Base-by-base conservation (phyloP, 1,140 invertebrate species). In the Drosophila santomea region DNA sequence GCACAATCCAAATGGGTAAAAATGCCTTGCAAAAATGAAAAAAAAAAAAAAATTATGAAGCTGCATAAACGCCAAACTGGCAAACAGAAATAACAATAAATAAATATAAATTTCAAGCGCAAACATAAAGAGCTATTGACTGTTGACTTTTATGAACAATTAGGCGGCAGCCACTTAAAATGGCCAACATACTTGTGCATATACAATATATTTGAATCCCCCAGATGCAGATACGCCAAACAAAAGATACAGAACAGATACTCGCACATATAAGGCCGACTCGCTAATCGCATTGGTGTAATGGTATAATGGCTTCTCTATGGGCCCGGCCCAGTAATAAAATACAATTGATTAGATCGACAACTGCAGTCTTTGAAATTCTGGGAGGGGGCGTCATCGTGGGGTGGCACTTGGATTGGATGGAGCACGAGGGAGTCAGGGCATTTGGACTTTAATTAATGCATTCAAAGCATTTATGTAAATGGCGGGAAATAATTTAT, bases 401-500 rank as follows among this genome's bases (percentile, higher is more conserved):
- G 39, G 61, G 63, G 48, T 59, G 59, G 58, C 28, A 61, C 57
- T 64, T 59, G 58, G 58, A 25, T 54, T 38, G 56, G 43, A 44
- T 52, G 44, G 54, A 41, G 44, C 69, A 23, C 44, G 69, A 39
- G 62, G 73, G 63, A 67, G 75, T 66, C 74, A 52, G 66, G 35
- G 80, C 74, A 71, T 67, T 83, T 91, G 74, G 89, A 91, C 89
- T 91, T 91, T 89, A 91, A 91, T 91, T 91, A 91, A 91, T 91
- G 89, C 83, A 91, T 91, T 91, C 72, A 72, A 89, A 91, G 80
- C 89, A 89, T 89, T 91, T 91, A 91, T 91, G 89, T 86, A 91
- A 91, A 91, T 91, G 90, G 80, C 83, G 89, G 89, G 84, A 91
- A 91, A 91, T 91, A 91, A 91, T 91, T 91, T 91, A 91, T 91